phyloP scores from a whole-genome alignment of 2,113 vertebrate genomes.

The Cettia cetti region DNA sequence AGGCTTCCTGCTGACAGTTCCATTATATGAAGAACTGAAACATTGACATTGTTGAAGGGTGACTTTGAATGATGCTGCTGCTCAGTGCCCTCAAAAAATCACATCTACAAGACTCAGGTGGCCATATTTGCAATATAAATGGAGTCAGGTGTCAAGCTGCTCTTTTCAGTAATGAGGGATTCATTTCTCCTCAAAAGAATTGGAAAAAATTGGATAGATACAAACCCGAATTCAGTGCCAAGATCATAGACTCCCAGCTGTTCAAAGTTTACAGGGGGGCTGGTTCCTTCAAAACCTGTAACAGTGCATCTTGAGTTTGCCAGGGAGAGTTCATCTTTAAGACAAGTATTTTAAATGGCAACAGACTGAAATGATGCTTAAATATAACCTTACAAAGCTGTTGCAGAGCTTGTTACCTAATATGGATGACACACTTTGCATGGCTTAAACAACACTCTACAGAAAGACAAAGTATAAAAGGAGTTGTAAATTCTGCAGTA shows the following conservation, averaged over 20 bases:
- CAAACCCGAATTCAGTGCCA: background rate
- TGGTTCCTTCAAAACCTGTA: background rate
- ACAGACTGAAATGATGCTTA: background rate
- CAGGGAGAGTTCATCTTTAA: background rate
- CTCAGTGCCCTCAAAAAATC: background rate
- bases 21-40: background rate
- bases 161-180: background rate
- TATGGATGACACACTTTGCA: background rate
- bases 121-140: background rate
- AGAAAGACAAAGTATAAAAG: background rate
- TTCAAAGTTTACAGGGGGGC: background rate
- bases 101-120: background rate
- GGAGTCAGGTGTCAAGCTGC: background rate
- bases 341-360: background rate
- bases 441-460: background rate
- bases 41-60: background rate
- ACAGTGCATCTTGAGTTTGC: background rate
- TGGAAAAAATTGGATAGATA: background rate
- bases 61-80: background rate
- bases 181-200: background rate
- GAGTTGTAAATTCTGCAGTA: background rate
- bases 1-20: background rate
- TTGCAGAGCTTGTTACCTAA: background rate
- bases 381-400: background rate
- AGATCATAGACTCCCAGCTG: background rate